A percentile compares a stretch with the other conserved stretches of the same genome.
Evolutionary conservation across 1,140 invertebrate species (phyloP).

Genomic region (Triops cancriformis): DNA sequence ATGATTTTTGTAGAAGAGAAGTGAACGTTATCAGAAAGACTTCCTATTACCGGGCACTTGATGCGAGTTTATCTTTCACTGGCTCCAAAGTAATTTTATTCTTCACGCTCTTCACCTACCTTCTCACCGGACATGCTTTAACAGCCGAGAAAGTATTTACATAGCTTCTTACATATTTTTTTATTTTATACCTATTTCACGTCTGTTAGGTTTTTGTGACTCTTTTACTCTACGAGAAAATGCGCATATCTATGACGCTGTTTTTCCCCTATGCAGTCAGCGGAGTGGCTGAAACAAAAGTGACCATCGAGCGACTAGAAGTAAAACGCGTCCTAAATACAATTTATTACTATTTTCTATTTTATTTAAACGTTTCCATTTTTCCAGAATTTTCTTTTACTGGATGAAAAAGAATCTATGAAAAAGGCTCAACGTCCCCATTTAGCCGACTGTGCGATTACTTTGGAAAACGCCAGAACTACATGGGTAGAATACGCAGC

Average conservation of each 20-base stretch:
- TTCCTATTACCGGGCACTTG: conserved; percentile 40
- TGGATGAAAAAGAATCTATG: conserved; percentile 15
- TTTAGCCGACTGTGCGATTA: conserved; percentile 35
- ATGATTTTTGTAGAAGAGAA: conserved; percentile 37
- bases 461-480: conserved; percentile 37
- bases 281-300: conserved; percentile 35
- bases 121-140: conserved; percentile 37
- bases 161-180: neutral
- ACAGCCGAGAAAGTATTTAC: conserved; percentile 38
- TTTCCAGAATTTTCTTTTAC: conserved; percentile 18
- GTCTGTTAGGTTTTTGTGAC: conserved; percentile 39
- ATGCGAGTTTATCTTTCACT: conserved; percentile 37
- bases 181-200: neutral
- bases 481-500: conserved; percentile 34
- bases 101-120: conserved; percentile 40
- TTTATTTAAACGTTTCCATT: neutral
- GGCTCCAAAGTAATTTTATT: conserved; percentile 43
- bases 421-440: conserved; percentile 39
- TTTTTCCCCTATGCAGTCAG: conserved; percentile 43
- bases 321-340: conserved; percentile 30
- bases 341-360: neutral
- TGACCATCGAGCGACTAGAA: conserved; percentile 39
- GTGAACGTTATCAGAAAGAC: conserved; percentile 39
- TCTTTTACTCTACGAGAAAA: conserved; percentile 41
- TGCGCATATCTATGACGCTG: conserved; percentile 41